A percentile compares a stretch with the other conserved stretches of the same genome.
phyloP scores from a whole-genome alignment of 1,140 invertebrate species.

The Halesus radiatus region DNA sequence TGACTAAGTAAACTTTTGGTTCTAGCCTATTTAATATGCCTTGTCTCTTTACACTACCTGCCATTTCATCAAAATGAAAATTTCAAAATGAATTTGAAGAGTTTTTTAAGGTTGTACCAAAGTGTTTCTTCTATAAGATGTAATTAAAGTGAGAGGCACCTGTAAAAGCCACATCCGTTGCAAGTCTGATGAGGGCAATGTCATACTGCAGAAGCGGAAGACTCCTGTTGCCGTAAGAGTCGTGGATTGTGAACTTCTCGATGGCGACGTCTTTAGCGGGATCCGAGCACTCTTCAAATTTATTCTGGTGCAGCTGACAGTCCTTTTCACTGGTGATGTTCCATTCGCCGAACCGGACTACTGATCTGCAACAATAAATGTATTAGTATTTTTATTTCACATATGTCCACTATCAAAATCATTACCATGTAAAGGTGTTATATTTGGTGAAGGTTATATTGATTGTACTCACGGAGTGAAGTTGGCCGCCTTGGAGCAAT shows the following conservation, averaged over 20 bases:
- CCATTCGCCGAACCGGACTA: constrained; percentile 76
- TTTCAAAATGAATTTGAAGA: too few relatives aligned
- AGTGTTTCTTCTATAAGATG: neutral
- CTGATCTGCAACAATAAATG: constrained; percentile 58
- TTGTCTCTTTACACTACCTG: too few relatives aligned
- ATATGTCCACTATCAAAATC: too few relatives aligned
- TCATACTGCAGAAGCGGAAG: constrained; percentile 69
- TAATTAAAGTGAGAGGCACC: constrained; percentile 56
- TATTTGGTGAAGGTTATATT: too few relatives aligned
- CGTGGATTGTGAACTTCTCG: constrained; percentile 60
- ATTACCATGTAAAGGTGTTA: too few relatives aligned
- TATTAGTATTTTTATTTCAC: too few relatives aligned
- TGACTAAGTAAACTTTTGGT: too few relatives aligned
- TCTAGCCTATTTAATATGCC: too few relatives aligned
- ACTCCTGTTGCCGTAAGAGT: constrained; percentile 24
- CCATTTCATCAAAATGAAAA: too few relatives aligned
- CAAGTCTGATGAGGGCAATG: constrained; percentile 75
- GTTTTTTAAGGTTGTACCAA: too few relatives aligned
- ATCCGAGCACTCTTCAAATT: constrained; percentile 62
- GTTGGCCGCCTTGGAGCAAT: constrained; percentile 70
- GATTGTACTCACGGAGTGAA: too few relatives aligned
- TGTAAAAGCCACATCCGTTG: constrained; percentile 67
- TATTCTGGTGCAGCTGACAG: constrained; percentile 64
- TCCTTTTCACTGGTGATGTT: constrained; percentile 69
- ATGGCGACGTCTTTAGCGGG: constrained; percentile 64